A percentile compares a stretch with the other conserved stretches of the same genome.
phyloP scores from a whole-genome alignment of 1,140 invertebrate genomes.

The Bombus waltoni region DNA sequence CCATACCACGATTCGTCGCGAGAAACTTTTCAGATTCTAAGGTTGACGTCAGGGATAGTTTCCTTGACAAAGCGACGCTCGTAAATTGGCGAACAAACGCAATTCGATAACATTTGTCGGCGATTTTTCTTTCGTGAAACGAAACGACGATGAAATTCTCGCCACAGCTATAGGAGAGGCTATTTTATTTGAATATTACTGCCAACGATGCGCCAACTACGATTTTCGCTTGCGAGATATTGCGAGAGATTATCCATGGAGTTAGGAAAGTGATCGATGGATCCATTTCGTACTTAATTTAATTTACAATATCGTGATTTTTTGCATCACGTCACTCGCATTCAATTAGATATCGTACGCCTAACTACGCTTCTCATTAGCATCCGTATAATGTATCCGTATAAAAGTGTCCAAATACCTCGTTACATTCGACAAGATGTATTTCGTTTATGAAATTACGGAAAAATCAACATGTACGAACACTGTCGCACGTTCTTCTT shows the following conservation, averaged over 20 bases:
- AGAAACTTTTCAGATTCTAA: too few relatives aligned
- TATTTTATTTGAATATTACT: slow-evolving; percentile 18
- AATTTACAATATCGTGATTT: too few relatives aligned
- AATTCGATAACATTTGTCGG: slow-evolving; percentile 30
- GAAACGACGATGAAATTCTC: background rate
- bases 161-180: background rate
- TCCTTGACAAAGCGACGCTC: slow-evolving; percentile 44
- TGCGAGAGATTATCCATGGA: background rate
- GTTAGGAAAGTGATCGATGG: too few relatives aligned
- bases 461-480: too few relatives aligned
- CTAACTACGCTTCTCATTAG: too few relatives aligned
- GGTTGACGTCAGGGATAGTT: background rate
- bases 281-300: too few relatives aligned
- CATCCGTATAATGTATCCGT: too few relatives aligned
- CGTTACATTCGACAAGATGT: too few relatives aligned
- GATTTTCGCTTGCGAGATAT: background rate
- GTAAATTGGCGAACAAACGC: slow-evolving; percentile 41
- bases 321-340: accelerated
- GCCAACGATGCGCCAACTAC: background rate
- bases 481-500: too few relatives aligned
- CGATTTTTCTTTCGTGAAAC: slow-evolving; percentile 26
- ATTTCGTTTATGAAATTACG: too few relatives aligned
- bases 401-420: too few relatives aligned
- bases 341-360: too few relatives aligned
- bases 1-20: background rate